A percentile compares a stretch with the other conserved stretches of the same genome.
Evolutionary conservation across 1,140 invertebrate species (phyloP).

Genomic region (Bombus soroeensis): DNA sequence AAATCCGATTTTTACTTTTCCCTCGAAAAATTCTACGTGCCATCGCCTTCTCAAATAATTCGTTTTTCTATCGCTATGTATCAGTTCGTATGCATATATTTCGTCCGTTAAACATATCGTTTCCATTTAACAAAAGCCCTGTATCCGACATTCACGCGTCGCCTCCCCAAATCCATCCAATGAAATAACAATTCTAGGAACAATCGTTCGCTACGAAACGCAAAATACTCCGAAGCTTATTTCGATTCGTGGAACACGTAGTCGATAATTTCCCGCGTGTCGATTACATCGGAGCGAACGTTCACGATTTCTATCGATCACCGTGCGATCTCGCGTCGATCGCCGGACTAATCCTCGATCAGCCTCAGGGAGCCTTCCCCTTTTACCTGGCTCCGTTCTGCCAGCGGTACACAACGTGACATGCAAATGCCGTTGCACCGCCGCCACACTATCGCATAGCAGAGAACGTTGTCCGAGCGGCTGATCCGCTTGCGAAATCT

Average conservation of each 20-base stretch:
- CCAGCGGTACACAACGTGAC: slow-evolving; percentile 56
- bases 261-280: slow-evolving; percentile 25
- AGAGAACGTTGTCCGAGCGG: slow-evolving; percentile 41
- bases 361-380: slow-evolving; percentile 47
- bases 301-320: slow-evolving; percentile 67
- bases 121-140: fast-evolving
- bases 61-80: too few species aligned
- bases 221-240: background rate
- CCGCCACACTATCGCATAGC: slow-evolving; percentile 55
- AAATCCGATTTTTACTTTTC: background rate
- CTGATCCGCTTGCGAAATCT: slow-evolving; percentile 67
- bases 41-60: too few species aligned
- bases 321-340: slow-evolving; percentile 54
- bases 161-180: background rate
- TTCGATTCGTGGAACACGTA: background rate
- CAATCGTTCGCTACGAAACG: background rate
- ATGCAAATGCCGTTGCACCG: slow-evolving; percentile 60
- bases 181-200: too few species aligned
- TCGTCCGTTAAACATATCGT: background rate
- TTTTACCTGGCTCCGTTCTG: slow-evolving; percentile 19
- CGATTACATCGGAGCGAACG: slow-evolving; percentile 23
- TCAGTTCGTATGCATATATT: too few species aligned
- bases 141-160: background rate
- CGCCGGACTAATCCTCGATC: slow-evolving; percentile 58
- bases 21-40: too few species aligned